phyloP scores from a whole-genome alignment of 2,888 invertebrate genomes.

The Sarcophaga subvicina region DNA sequence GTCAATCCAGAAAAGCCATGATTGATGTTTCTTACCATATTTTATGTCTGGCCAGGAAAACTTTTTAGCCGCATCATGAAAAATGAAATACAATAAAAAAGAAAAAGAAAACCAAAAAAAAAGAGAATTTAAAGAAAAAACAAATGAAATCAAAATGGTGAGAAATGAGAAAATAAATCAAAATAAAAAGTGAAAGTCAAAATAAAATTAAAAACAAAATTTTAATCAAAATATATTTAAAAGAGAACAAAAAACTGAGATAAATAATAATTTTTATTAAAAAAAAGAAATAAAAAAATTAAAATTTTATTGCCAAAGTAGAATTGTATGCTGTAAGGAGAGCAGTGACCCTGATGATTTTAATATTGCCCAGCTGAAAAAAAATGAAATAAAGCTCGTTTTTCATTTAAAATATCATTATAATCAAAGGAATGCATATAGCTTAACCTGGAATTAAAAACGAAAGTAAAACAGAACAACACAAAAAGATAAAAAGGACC shows the following conservation, averaged over 20 bases:
- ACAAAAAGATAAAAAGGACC: neutral
- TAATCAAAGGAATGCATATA: no score
- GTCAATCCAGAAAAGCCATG: conserved; percentile 2
- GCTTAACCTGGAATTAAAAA: no score
- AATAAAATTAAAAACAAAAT: conserved; percentile 20
- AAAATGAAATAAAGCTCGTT: neutral
- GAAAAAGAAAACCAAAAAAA: conserved; percentile 1
- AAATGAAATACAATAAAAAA: neutral
- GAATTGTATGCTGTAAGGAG: neutral
- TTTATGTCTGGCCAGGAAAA: neutral
- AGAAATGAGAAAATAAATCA: conserved; percentile 9
- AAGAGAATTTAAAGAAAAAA: neutral
- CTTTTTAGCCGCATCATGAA: neutral
- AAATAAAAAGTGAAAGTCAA: neutral
- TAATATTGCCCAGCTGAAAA: conserved; percentile 3
- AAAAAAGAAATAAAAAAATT: neutral
- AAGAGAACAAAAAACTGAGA: neutral
- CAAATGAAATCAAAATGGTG: conserved; percentile 1
- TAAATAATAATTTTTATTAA: neutral
- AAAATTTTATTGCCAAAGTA: neutral
- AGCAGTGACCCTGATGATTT: neutral
- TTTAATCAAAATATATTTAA: neutral
- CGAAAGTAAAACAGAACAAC: no score
- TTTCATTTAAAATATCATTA: conserved; percentile 10
- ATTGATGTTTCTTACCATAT: conserved; percentile 9